These are phyloP conservation scores for Diabrotica virgifera DNA, from an alignment of 1,140 invertebrate species.

Conservation along the genomic window DNA sequence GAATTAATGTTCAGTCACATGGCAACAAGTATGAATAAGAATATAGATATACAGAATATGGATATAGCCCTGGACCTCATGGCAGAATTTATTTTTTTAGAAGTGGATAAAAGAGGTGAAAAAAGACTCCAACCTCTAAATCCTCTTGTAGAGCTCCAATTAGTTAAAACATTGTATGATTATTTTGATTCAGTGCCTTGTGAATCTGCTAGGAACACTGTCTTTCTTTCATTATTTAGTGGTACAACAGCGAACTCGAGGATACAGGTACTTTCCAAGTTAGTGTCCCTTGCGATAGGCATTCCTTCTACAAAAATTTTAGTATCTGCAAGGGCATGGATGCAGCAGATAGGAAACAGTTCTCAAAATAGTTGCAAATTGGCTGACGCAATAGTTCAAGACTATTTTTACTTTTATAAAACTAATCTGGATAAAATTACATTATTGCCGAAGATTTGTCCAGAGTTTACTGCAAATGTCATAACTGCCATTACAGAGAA, in stretches of 20 bases:
- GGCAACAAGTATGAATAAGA: slow-evolving; percentile 52
- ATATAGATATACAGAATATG: slow-evolving; percentile 58
- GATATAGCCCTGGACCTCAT: slow-evolving; percentile 72
- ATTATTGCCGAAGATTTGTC: slow-evolving; percentile 65
- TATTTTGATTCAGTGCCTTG: slow-evolving; percentile 67
- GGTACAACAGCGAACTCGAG: slow-evolving; percentile 64
- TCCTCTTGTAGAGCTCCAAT: slow-evolving; percentile 69
- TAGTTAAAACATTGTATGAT: slow-evolving; percentile 72
- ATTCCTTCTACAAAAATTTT: slow-evolving; percentile 69
- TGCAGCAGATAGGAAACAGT: slow-evolving; percentile 79
- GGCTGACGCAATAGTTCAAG: slow-evolving; percentile 70
- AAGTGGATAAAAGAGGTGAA: slow-evolving; percentile 64
- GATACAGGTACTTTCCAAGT: slow-evolving; percentile 68
- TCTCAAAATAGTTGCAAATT: slow-evolving; percentile 66
- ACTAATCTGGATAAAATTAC: slow-evolving; percentile 63
- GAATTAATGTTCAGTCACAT: slow-evolving; percentile 52
- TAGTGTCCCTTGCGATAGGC: slow-evolving; percentile 74
- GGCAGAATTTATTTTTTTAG: slow-evolving; percentile 78
- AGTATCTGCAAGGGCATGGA: slow-evolving; percentile 76
- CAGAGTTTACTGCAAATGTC: slow-evolving; percentile 77
- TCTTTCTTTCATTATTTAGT: slow-evolving; percentile 75
- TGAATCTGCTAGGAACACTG: slow-evolving; percentile 73
- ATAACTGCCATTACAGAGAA: slow-evolving; percentile 77
- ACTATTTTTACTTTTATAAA: slow-evolving; percentile 72
- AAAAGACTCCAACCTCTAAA: slow-evolving; percentile 54